Percentiles rank a stretch among this genome's conserved stretches.
These are phyloP conservation scores for Pterois miles DNA, from an alignment of 2,797 vertebrate genomes.

Conservation along the genomic window DNA sequence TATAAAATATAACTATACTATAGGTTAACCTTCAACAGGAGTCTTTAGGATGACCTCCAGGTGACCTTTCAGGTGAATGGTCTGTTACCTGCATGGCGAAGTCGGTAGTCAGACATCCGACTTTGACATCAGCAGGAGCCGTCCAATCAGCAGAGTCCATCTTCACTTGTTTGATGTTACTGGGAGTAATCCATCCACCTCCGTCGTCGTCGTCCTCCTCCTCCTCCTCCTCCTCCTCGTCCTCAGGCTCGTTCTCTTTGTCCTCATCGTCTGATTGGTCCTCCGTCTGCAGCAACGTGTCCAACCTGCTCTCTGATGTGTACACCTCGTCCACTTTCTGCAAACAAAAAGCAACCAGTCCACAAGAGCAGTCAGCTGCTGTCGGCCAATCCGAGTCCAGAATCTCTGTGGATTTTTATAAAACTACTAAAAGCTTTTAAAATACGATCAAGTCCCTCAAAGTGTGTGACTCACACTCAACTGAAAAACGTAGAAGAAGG, in stretches of 20 bases:
- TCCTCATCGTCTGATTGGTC: conserved; percentile 49
- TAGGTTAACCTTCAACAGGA: background rate
- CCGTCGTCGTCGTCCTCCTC: conserved; percentile 54
- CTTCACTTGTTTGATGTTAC: conserved; percentile 90
- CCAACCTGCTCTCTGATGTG: too few relatives aligned
- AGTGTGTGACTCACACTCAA: too few relatives aligned
- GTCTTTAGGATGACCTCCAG: background rate
- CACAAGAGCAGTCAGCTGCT: too few relatives aligned
- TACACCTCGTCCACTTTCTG: conserved; percentile 45
- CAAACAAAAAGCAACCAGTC: background rate
- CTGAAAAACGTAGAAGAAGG: too few relatives aligned
- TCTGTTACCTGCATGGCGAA: conserved; percentile 94
- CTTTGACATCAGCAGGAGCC: conserved; percentile 76
- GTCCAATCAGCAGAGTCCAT: conserved; percentile 81
- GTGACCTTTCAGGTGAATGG: too few relatives aligned
- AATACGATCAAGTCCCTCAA: too few relatives aligned
- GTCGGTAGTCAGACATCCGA: conserved; percentile 95
- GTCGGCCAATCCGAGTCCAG: too few relatives aligned
- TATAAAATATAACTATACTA: too few relatives aligned
- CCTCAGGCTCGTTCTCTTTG: conserved; percentile 54
- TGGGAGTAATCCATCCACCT: conserved; percentile 94
- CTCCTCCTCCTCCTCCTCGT: conserved; percentile 8
- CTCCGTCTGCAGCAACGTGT: background rate
- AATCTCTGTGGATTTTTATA: too few relatives aligned
- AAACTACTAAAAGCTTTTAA: too few relatives aligned